Conservation (phyloP, 2,113 vertebrate genomes). For the Microcebus murinus region DNA sequence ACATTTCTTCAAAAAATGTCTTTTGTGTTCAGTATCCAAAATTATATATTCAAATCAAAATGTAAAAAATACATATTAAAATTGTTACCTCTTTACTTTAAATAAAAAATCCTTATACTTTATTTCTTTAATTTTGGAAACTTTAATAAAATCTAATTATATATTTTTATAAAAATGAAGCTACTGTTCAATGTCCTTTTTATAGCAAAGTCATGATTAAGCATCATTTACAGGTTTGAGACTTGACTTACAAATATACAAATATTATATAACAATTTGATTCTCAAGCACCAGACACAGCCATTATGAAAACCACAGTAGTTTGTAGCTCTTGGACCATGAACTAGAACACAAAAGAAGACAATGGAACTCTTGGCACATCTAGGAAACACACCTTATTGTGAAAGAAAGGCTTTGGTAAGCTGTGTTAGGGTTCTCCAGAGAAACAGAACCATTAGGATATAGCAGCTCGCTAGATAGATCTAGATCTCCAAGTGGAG, state of each 20-base stretch:
- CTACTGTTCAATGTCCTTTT: not conserved
- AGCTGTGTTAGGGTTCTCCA: no score
- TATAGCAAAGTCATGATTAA: not conserved
- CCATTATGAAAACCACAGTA: no score
- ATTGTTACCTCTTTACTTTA: not conserved
- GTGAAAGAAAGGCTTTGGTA: not conserved
- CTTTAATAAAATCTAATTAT: no score
- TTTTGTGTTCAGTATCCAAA: no score
- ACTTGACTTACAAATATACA: not conserved
- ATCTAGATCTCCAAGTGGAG: no score
- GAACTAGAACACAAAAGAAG: rapidly evolving
- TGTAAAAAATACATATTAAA: not conserved
- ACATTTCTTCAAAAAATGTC: not conserved
- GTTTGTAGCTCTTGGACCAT: not conserved
- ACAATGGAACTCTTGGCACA: rapidly evolving
- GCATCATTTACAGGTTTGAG: rapidly evolving
- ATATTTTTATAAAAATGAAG: not conserved
- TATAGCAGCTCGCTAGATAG: no score
- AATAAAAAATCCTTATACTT: not conserved
- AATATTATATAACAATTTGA: rapidly evolving
- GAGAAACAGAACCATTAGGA: no score
- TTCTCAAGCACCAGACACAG: not conserved
- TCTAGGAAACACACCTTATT: rapidly evolving
- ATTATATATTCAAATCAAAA: not conserved
- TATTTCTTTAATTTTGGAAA: not conserved